phyloP scores from a whole-genome alignment of 1,140 invertebrate species.

The Drosophila ironensis region DNA sequence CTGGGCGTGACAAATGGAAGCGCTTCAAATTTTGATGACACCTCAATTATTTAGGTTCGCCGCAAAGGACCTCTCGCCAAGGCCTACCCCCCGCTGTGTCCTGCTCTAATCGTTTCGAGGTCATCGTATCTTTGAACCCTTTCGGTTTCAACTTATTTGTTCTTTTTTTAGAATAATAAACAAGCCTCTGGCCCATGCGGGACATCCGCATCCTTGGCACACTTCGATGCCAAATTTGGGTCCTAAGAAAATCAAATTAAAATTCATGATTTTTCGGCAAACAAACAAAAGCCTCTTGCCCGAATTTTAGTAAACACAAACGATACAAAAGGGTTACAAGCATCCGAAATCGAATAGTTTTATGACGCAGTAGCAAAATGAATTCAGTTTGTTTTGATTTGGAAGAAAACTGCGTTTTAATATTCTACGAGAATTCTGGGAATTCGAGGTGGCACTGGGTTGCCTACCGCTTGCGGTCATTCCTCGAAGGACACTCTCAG shows the following conservation, averaged over 20 bases:
- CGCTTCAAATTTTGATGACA: conserved; percentile 41
- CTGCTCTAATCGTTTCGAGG: conserved; percentile 15
- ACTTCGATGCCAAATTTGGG: not conserved
- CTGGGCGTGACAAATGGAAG: not conserved
- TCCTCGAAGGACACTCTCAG: not conserved
- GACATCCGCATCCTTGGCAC: conserved; percentile 20
- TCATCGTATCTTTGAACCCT: conserved; percentile 36
- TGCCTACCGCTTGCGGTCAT: not conserved
- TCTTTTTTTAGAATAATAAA: not conserved
- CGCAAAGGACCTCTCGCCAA: not conserved
- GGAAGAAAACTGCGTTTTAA: conserved; percentile 10
- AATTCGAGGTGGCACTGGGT: not conserved
- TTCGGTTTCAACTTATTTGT: not conserved
- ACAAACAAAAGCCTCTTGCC: conserved; percentile 26
- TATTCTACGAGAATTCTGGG: not conserved
- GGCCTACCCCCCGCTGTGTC: not conserved
- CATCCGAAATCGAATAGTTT: not conserved
- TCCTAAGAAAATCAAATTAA: conserved; percentile 42
- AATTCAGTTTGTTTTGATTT: conserved; percentile 1
- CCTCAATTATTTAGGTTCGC: conserved; percentile 21
- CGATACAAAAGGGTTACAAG: not conserved
- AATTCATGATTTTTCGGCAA: conserved; percentile 38
- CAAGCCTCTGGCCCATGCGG: conserved; percentile 3
- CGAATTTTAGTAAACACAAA: conserved; percentile 5
- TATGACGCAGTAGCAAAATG: conserved; percentile 23